Percentiles rank a stretch among this genome's conserved stretches.
phyloP scores from a whole-genome alignment of 1,140 invertebrate species.

The Neodiprion virginianus region DNA sequence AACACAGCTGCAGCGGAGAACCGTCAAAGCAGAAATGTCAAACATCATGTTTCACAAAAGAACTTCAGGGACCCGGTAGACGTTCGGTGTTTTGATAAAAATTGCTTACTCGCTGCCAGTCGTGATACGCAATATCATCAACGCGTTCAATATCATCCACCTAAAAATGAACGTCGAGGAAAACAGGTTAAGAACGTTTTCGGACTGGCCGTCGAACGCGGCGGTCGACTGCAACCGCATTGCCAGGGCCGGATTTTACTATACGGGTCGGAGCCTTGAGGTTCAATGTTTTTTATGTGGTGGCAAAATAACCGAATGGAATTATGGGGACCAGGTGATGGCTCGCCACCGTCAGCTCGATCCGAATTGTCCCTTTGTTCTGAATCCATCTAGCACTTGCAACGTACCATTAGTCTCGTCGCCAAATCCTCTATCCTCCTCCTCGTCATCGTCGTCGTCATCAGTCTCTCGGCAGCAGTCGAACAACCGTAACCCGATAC shows the following conservation, averaged over 20 bases:
- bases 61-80: too few relatives aligned
- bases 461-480: slow-evolving; percentile 27
- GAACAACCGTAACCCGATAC: neutral
- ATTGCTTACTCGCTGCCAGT: too few relatives aligned
- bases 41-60: too few relatives aligned
- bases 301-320: slow-evolving; percentile 75
- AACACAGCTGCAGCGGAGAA: too few relatives aligned
- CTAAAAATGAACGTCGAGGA: slow-evolving; percentile 71
- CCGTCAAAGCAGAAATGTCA: too few relatives aligned
- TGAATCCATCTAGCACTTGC: slow-evolving; percentile 67
- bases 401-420: slow-evolving; percentile 66
- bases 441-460: neutral
- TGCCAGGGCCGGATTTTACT: slow-evolving; percentile 85
- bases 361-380: slow-evolving; percentile 77
- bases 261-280: slow-evolving; percentile 70
- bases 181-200: slow-evolving; percentile 73
- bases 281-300: slow-evolving; percentile 81
- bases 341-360: slow-evolving; percentile 67
- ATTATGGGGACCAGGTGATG: slow-evolving; percentile 77
- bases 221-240: slow-evolving; percentile 70
- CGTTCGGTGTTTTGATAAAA: too few relatives aligned
- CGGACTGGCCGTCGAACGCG: slow-evolving; percentile 73
- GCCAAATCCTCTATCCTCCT: neutral
- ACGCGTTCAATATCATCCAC: too few relatives aligned
- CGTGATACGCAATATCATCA: too few relatives aligned